A percentile compares a stretch with the other conserved stretches of the same genome.
phyloP scores from a whole-genome alignment of 1,140 invertebrate genomes.

The Dreissena polymorpha region DNA sequence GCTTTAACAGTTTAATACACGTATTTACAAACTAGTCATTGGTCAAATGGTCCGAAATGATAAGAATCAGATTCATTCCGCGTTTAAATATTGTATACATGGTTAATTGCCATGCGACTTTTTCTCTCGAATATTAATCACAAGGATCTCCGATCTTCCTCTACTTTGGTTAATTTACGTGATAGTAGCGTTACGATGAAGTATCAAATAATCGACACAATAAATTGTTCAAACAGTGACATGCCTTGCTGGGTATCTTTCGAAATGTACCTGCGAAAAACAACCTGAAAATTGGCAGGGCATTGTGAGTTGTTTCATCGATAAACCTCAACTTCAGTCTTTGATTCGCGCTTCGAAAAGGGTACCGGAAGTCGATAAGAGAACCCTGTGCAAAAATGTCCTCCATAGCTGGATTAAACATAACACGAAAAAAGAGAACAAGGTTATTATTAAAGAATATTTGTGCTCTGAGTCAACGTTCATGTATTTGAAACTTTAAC shows the following conservation, averaged over 20 bases:
- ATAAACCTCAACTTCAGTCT: background rate
- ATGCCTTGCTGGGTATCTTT: background rate
- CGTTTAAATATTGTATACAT: background rate
- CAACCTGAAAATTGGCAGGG: background rate
- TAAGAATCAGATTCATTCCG: background rate
- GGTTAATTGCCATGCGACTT: background rate
- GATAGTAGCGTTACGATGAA: background rate
- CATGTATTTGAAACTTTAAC: background rate
- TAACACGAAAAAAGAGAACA: background rate
- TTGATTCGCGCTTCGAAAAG: background rate
- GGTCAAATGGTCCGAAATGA: no score
- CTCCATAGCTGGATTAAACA: constrained; percentile 13
- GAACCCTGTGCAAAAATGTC: background rate
- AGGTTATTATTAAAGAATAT: background rate
- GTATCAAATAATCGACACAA: no score
- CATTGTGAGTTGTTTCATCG: background rate
- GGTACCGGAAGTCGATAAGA: background rate
- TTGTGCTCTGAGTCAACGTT: background rate
- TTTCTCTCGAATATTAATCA: no score
- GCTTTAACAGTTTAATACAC: no score
- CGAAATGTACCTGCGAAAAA: background rate
- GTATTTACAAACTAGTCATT: no score
- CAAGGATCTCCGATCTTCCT: no score
- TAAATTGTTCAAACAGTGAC: constrained; percentile 1
- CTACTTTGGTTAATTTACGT: no score